phyloP scores from a whole-genome alignment of 2,797 vertebrate genomes.

The Pangasius macronema region DNA sequence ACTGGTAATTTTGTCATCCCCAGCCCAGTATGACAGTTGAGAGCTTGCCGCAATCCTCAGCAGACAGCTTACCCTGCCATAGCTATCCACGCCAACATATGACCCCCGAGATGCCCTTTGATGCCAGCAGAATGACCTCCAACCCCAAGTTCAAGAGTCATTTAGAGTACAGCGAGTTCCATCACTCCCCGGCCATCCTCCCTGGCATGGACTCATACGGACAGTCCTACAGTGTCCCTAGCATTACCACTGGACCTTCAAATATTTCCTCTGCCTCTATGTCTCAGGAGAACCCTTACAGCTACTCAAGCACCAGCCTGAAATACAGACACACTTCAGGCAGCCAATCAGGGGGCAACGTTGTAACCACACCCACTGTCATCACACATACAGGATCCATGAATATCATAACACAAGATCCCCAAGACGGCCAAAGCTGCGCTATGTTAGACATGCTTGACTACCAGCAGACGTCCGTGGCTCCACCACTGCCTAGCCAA shows the following conservation, averaged over 20 bases:
- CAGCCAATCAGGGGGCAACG: constrained; percentile 48
- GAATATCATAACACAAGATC: constrained; percentile 50
- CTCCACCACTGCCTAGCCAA: constrained; percentile 50
- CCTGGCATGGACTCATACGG: constrained; percentile 60
- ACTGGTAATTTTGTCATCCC: constrained; percentile 30
- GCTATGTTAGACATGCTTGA: constrained; percentile 60
- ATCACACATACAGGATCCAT: constrained; percentile 71
- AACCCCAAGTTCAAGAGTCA: constrained; percentile 70
- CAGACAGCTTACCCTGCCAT: constrained; percentile 57
- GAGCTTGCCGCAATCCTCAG: constrained; percentile 62
- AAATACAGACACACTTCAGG: constrained; percentile 72
- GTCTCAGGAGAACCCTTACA: constrained; percentile 65
- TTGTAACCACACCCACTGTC: constrained; percentile 61
- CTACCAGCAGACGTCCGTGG: constrained; percentile 58
- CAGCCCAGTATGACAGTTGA: constrained; percentile 68
- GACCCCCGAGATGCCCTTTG: constrained; percentile 24
- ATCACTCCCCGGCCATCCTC: constrained; percentile 64
- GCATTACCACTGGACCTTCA: constrained; percentile 53
- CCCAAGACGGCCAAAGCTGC: constrained; percentile 62
- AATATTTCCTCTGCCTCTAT: constrained; percentile 52
- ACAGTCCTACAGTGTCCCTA: constrained; percentile 60
- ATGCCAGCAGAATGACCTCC: constrained; percentile 59
- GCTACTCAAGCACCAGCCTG: constrained; percentile 65
- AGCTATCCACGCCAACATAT: constrained; percentile 59
- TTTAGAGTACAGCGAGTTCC: constrained; percentile 72